phyloP scores from a whole-genome alignment of 2,888 invertebrate species.

The Temnothorax ravouxi region DNA sequence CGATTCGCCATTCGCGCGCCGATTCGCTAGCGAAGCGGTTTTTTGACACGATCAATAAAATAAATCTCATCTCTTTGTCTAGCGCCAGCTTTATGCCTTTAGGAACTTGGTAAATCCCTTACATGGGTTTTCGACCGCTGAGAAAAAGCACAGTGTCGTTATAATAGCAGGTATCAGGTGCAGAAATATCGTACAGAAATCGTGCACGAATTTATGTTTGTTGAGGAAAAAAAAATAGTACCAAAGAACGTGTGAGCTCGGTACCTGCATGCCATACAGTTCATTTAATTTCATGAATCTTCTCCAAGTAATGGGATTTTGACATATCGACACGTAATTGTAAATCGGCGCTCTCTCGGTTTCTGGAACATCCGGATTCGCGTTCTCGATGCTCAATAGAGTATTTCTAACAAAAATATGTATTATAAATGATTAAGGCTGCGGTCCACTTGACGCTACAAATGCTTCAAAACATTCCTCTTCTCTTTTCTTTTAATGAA shows the following conservation, averaged over 20 bases:
- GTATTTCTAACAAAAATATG: constrained; percentile 32
- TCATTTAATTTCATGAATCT: constrained; percentile 88
- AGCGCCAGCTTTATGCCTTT: not conserved
- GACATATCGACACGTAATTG: constrained; percentile 94
- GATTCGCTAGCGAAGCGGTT: too few relatives aligned
- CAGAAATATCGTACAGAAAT: constrained; percentile 87
- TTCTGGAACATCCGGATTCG: constrained; percentile 5
- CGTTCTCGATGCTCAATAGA: constrained; percentile 3
- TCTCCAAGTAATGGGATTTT: constrained; percentile 94
- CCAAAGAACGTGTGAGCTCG: constrained; percentile 89
- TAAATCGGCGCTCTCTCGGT: constrained; percentile 90
- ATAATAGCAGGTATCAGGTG: constrained; percentile 89
- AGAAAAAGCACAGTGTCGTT: constrained; percentile 87
- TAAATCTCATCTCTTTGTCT: too few relatives aligned
- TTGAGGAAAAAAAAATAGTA: constrained; percentile 89
- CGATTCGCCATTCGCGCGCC: too few relatives aligned
- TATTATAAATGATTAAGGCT: not conserved
- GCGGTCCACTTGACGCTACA: too few relatives aligned
- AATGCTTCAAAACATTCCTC: too few relatives aligned
- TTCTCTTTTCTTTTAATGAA: too few relatives aligned
- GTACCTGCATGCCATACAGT: constrained; percentile 87
- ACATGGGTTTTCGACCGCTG: constrained; percentile 89
- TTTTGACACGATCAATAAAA: too few relatives aligned
- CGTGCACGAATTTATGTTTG: constrained; percentile 87
- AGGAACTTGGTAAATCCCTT: constrained; percentile 77